These are phyloP conservation scores for Acrossocheilus fasciatus DNA, from an alignment of 2,797 vertebrate genomes.

Conservation along the genomic window DNA sequence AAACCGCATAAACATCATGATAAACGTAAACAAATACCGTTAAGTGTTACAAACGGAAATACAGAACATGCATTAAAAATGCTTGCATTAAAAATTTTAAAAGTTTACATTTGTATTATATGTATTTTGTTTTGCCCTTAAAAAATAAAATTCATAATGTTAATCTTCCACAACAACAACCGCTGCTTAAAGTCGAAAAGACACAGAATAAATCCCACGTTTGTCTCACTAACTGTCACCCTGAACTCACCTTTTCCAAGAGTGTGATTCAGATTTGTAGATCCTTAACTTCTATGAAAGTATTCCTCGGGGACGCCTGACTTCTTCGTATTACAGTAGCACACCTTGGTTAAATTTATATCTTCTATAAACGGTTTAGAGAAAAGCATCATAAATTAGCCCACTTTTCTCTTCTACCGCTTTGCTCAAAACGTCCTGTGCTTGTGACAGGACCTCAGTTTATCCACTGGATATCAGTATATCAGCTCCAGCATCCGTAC, in stretches of 20 bases:
- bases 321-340: not conserved
- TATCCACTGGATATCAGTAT: not conserved
- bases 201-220: not conserved
- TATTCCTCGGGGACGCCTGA: not conserved
- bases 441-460: not conserved
- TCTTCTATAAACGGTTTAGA: not conserved
- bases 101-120: not conserved
- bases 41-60: not conserved
- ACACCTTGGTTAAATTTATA: not conserved
- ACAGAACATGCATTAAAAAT: not conserved
- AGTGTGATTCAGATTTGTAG: not conserved
- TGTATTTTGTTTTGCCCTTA: not conserved
- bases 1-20: not conserved
- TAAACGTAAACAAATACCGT: not conserved
- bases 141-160: not conserved
- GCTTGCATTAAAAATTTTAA: not conserved
- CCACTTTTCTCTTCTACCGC: not conserved
- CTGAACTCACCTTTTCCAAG: conserved; percentile 16
- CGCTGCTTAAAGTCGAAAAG: not conserved
- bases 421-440: not conserved
- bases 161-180: not conserved
- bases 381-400: not conserved
- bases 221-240: not conserved
- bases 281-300: conserved; percentile 12
- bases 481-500: conserved; percentile 10